Conservation (phyloP, 2,797 vertebrate genomes). For the Stomatorhinus walkeri region DNA sequence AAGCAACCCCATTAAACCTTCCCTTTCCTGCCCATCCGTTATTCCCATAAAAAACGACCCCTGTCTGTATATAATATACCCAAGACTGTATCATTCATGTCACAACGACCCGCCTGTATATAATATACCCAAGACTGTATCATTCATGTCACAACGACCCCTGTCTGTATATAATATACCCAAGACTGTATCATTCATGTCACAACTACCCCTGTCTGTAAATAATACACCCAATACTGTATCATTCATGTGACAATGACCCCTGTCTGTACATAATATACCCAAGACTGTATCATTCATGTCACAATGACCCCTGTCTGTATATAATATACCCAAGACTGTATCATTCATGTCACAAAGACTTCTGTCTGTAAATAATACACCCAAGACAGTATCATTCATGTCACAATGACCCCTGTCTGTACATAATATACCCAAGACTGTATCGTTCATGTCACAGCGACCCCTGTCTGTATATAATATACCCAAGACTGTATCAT, state of each 20-base stretch:
- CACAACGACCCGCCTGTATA: too few species aligned
- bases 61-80: neutral
- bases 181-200: neutral
- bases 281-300: neutral
- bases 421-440: neutral
- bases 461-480: neutral
- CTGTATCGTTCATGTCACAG: neutral
- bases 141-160: too few species aligned
- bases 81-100: neutral
- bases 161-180: neutral
- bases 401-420: neutral
- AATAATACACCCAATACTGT: too few species aligned
- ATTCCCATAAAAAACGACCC: neutral
- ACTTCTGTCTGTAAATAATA: neutral
- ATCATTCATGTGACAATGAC: neutral
- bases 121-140: too few species aligned
- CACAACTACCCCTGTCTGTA: too few species aligned
- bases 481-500: neutral
- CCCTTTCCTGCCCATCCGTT: neutral
- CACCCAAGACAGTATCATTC: neutral
- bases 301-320: neutral
- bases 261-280: neutral
- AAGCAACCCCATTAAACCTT: neutral
- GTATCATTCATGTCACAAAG: neutral
- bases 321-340: neutral